phyloP scores from a whole-genome alignment of 1,140 invertebrate genomes.

The Panonychus citri region DNA sequence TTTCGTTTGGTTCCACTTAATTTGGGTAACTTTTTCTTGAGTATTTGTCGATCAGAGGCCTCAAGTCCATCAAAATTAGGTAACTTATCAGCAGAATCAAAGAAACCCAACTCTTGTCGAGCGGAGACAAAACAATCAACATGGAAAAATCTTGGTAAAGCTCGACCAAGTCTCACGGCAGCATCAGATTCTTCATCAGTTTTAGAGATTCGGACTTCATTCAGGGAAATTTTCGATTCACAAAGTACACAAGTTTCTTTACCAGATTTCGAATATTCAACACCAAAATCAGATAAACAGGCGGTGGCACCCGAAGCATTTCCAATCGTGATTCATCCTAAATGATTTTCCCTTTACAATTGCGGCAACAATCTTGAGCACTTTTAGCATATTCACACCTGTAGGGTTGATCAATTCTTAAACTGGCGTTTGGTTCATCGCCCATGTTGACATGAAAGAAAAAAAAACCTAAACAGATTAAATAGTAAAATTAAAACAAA shows the following conservation, averaged over 20 bases:
- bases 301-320: slow-evolving; percentile 48
- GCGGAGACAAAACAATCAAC: slow-evolving; percentile 66
- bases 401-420: slow-evolving; percentile 43
- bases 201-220: slow-evolving; percentile 54
- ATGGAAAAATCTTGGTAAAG: slow-evolving; percentile 57
- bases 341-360: slow-evolving; percentile 47
- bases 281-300: slow-evolving; percentile 36
- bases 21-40: slow-evolving; percentile 30
- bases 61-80: slow-evolving; percentile 37
- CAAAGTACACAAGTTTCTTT: slow-evolving; percentile 57
- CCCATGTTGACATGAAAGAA: too few relatives aligned
- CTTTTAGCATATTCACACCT: slow-evolving; percentile 73
- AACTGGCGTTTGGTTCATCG: not conserved
- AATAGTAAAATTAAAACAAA: too few relatives aligned
- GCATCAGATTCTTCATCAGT: slow-evolving; percentile 60
- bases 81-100: slow-evolving; percentile 38
- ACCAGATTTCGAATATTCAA: slow-evolving; percentile 73
- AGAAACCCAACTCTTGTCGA: slow-evolving; percentile 48
- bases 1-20: not conserved
- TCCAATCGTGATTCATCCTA: slow-evolving; percentile 52
- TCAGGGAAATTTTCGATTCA: slow-evolving; percentile 60
- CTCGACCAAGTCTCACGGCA: slow-evolving; percentile 43
- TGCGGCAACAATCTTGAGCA: slow-evolving; percentile 53
- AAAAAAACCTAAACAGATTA: too few relatives aligned
- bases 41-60: slow-evolving; percentile 34